Evolutionary conservation across 1,140 invertebrate species (phyloP), one percentile per base, ranked within the genome.

Genomic region (Bombus haemorrhoidalis): DNA sequence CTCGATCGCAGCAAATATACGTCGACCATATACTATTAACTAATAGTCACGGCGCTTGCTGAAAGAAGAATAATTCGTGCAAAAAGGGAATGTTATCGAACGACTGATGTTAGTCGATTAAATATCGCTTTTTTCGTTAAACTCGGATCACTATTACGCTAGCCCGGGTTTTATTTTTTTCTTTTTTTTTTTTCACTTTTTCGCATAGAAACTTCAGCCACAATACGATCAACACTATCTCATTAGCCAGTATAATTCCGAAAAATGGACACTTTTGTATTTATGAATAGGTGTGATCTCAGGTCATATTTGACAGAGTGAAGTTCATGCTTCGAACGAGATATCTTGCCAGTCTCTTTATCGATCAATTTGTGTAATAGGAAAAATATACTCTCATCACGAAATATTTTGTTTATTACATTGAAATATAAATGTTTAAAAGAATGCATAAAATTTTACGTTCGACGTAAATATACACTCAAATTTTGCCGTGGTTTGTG

Each of bases 101-200:
- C 5, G 9, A 5, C 8, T 18, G 76, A 68, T n/a, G 28, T 59
- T n/a, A n/a, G 37, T 62, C 83, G 4, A 72, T 84, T 8, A 62
- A 62, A 84, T 39, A 62, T 72, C 83, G 74, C 25, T 84, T 25
- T 57, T 12, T 25, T 71, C 39, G 28, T 84, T 79, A 72, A 80
- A 84, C n/a, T 79, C 41, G 68, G 41, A 84, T 80, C 64, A 72
- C 39, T 53, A 62, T 78, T 71, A 78, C 18, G 3, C 5, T 59
- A 10, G 25, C 13, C 25, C 10, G 15, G 28, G 8, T 47, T n/a
- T 28, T 18, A 72, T 43, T 59, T 39, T 2, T 6, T 5, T 1
- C 6, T 22, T 22, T 34, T 22, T 1, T 37, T 37, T 37, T 18
- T 10, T 6, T 9, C 6, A 75, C n/a, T 37, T 37, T 37, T 28